Percentiles rank a stretch among this genome's conserved stretches.
Evolutionary conservation across 2,888 invertebrate species (phyloP).

Genomic region (Tachina lurida): DNA sequence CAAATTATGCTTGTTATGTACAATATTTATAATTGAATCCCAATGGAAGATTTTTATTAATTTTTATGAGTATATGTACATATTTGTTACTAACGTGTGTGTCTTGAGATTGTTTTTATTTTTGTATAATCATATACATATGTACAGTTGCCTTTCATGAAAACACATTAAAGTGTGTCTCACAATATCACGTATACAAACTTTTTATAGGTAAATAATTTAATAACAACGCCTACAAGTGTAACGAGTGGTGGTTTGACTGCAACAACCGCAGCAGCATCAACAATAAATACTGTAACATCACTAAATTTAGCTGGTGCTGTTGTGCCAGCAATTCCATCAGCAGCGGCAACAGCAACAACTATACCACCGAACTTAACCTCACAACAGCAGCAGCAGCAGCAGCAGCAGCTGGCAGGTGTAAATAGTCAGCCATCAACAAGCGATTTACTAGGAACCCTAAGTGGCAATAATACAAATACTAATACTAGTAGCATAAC

Average conservation of each 20-base stretch:
- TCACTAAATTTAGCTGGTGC: constrained; percentile 50
- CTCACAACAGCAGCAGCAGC: constrained; percentile 53
- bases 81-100: neutral
- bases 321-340: constrained; percentile 6
- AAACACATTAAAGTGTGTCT: constrained; percentile 29
- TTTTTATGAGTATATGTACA: no score
- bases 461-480: constrained; percentile 56
- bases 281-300: constrained; percentile 69
- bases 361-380: constrained; percentile 64
- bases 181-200: constrained; percentile 49
- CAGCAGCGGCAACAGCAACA: constrained; percentile 39
- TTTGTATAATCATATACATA: neutral
- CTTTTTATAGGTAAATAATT: constrained; percentile 77
- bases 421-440: constrained; percentile 63
- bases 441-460: constrained; percentile 51
- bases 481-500: constrained; percentile 36
- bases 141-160: constrained; percentile 1
- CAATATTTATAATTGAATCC: no score
- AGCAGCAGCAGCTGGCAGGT: constrained; percentile 46
- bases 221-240: constrained; percentile 71
- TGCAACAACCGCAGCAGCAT: constrained; percentile 75
- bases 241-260: constrained; percentile 57
- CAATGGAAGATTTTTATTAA: no score
- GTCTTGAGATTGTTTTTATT: constrained; percentile 28
- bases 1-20: no score